Base-by-base conservation (phyloP, 2,113 vertebrate species). In the Cinclus mexicanus region DNA sequence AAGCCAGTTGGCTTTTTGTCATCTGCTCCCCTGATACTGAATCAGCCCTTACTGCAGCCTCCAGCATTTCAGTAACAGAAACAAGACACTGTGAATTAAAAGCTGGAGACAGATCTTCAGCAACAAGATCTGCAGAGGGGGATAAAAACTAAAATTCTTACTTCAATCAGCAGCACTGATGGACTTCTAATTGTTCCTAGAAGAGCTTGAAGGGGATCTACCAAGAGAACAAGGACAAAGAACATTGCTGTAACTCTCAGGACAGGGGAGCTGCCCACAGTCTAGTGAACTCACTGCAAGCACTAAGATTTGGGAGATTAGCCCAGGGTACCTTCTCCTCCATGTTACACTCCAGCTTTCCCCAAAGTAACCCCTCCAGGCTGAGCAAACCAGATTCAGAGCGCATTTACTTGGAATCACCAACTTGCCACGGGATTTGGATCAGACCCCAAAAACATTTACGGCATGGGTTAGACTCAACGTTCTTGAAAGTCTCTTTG, bases 1-100 rank as follows among this genome's bases (percentile, higher is more conserved):
- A 85, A 85, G 65, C 18, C 22, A 87, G n/a, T 39, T 61, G 91
- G 41, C n/a, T 52, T 47, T 46, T 21, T 50, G 69, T 91, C 65
- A 49, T 90, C 74, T 81, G 25, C 61, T 77, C 70, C 93, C 52
- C 53, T 80, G 81, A 87, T 75, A 88, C 65, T 77, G 88, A 89
- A 90, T 72, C 60, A 83, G 71, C 55, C n/a, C 59, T 26, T 46
- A 29, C 28, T 37, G 37, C 69, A 85, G 64, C 94, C 82, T 85
- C 72, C 55, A 84, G 81, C 50, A 64, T 81, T 47, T 81, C 64
- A 87, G 52, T 77, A 96, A 93, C 16, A 78, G 49, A 50, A 59
- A 47, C 10, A 50, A 61, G 65, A 57, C 9, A 24, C 20, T 44
- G 28, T 4, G 12, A 67, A 71, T 52, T 77, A 83, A 76, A 92